A percentile compares a stretch with the other conserved stretches of the same genome.
phyloP scores from a whole-genome alignment of 2,888 invertebrate species.

The Panzeria rudis region DNA sequence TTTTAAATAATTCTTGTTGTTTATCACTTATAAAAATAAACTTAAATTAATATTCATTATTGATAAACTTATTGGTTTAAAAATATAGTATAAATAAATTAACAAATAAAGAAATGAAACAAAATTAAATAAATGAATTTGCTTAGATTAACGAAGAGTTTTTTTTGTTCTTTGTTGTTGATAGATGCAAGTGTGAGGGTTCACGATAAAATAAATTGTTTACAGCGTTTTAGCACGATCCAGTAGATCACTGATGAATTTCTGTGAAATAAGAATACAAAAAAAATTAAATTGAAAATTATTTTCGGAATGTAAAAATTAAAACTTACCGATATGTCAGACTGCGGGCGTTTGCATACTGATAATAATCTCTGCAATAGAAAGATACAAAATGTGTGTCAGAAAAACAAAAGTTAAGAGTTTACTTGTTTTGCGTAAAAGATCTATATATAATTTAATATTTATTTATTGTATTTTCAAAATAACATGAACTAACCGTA shows the following conservation, averaged over 20 bases:
- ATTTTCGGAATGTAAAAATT: not conserved
- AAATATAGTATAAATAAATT: slow-evolving; percentile 74
- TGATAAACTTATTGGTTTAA: slow-evolving; percentile 19
- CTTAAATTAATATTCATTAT: slow-evolving; percentile 70
- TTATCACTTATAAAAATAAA: slow-evolving; percentile 67
- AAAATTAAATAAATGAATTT: slow-evolving; percentile 65
- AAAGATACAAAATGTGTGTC: slow-evolving; percentile 72
- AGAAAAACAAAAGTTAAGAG: slow-evolving; percentile 28
- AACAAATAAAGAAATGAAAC: slow-evolving; percentile 76
- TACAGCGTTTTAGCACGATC: slow-evolving; percentile 94
- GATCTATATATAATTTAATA: too few relatives aligned
- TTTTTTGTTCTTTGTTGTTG: slow-evolving; percentile 56
- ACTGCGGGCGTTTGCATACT: slow-evolving; percentile 93
- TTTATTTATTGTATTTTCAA: too few relatives aligned
- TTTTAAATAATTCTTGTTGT: slow-evolving; percentile 24
- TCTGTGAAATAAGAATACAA: slow-evolving; percentile 86
- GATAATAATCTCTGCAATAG: slow-evolving; percentile 89
- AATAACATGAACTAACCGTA: too few relatives aligned
- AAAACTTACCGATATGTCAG: slow-evolving; percentile 91
- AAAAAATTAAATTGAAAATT: slow-evolving; percentile 49
- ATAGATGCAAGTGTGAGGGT: slow-evolving; percentile 58
- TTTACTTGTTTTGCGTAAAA: too few relatives aligned
- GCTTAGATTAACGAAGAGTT: slow-evolving; percentile 58
- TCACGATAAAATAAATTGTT: slow-evolving; percentile 68
- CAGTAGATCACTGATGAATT: slow-evolving; percentile 94